Conservation (phyloP, 2,797 vertebrate genomes). For the Coreius guichenoti region DNA sequence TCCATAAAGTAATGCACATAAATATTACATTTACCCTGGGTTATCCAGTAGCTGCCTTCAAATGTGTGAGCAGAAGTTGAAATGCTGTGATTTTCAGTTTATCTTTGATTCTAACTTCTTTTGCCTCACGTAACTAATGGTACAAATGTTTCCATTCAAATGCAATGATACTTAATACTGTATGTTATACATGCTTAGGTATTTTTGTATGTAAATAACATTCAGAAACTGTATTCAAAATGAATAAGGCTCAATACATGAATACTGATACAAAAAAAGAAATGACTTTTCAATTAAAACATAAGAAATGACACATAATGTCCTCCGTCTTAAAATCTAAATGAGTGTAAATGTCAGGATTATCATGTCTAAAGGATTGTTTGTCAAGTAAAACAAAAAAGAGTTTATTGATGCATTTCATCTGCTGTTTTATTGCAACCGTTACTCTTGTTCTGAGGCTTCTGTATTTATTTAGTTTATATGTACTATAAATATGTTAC, state of each 20-base stretch:
- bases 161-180: not conserved
- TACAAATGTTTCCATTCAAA: not conserved
- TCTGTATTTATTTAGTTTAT: not conserved
- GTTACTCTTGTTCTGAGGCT: not conserved
- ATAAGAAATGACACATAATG: not conserved
- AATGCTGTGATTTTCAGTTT: not conserved
- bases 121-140: not conserved
- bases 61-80: not conserved
- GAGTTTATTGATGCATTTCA: not conserved
- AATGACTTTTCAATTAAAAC: not conserved
- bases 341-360: not conserved
- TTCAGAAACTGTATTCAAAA: not conserved
- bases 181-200: too few relatives aligned
- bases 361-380: not conserved
- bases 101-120: not conserved
- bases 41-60: not conserved
- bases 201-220: not conserved
- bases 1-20: not conserved
- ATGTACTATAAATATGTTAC: too few relatives aligned
- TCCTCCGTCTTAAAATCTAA: not conserved
- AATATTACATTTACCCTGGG: not conserved
- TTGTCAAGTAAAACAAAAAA: not conserved
- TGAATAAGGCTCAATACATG: not conserved
- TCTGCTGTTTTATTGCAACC: not conserved
- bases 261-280: not conserved